Base-by-base conservation (phyloP, 2,113 vertebrate species). In the Ceyx melanurus region DNA sequence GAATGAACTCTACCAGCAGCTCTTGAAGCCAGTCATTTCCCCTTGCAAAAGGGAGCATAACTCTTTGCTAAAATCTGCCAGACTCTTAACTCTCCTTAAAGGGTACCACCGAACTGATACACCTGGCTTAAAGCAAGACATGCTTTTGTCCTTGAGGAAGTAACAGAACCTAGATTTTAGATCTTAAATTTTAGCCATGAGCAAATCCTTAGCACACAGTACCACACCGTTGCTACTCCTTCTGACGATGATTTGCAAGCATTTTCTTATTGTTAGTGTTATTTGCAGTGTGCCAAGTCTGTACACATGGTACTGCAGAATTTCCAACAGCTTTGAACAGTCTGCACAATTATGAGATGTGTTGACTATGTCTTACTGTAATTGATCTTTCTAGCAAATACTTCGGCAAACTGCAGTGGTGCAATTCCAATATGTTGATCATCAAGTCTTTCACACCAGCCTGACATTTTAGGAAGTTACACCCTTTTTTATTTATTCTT, bases 361-460 rank as follows among this genome's bases (percentile, higher is more conserved):
- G 57, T 37, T 82, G 72, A 62, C 88, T 37, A 76, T 64, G 65
- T 86, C 93, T 90, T 80, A 76, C 50, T 82, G 60, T 60, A 94
- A 89, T 86, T 96, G 86, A 51, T 96, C 80, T 92, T 94, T 62
- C 68, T 57, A 89, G 62, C 51, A 93, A 93, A 75, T 57, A 58
- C 58, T 68, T 86, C 65, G 74, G 67, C 87, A 92, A 86, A 77
- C 56, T 42, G 83, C 92, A 74, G 74, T 20, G 16, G 17, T 67
- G 60, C 77, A 33, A 62, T 80, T 68, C 54, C 54, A 86, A 13
- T 42, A 50, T 31, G 45, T 9, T 65, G 33, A 56, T 76, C 53
- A 88, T 64, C 60, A 40, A 86, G 74, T 23, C 33, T 83, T 81
- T 82, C 33, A 50, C 18, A 50, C 11, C 29, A 56, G 17, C 40